Base-by-base conservation (phyloP, 1,140 invertebrate genomes). In the Eumeta japonica region DNA sequence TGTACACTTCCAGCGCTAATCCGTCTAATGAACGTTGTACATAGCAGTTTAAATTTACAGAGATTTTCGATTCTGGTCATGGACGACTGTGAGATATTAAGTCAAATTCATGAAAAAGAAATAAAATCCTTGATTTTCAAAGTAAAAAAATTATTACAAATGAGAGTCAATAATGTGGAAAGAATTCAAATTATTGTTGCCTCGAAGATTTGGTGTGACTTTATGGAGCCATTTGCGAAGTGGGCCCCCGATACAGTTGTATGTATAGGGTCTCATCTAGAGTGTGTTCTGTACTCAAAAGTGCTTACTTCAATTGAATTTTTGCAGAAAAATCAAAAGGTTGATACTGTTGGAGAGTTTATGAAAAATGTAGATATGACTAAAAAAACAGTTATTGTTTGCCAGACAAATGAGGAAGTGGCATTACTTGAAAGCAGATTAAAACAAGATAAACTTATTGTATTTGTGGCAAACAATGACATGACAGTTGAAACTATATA, bases 221-320 rank as follows among this genome's bases (percentile, higher is more conserved):
- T 64, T 20, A 59, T 76, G 51, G 52, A 52, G 13, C 45, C 59
- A 3, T 35, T 76, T 2, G 66, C 62, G 3, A 60, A 39, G 16
- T 58, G 55, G 42, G 58, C 61, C 0, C 57, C 66, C 1, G 52
- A 73, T 40, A 53, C 68, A 0, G 59, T 72, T 2, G 37, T 76
- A 0, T 63, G 61, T 19, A 65, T 76, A 12, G 54, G 63, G 2
- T 58, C 72, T 2, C 65, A 66, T 16, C 60, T 71, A 46, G 72
- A 76, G 44, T 66, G 64, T 35, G 62, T 72, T 0, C 35, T 72
- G 5, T 76, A 76, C 40, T 65, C 70, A 2, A 66, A 71, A 46
- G 46, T 52, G 0, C 55, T 54, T 33, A 64, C 58, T 10, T 47
- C 55, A 0, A 58, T 72, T 2, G 52, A 51, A 35, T 68, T 71